phyloP scores from a whole-genome alignment of 2,113 vertebrate genomes.

The Crotalus viridis region DNA sequence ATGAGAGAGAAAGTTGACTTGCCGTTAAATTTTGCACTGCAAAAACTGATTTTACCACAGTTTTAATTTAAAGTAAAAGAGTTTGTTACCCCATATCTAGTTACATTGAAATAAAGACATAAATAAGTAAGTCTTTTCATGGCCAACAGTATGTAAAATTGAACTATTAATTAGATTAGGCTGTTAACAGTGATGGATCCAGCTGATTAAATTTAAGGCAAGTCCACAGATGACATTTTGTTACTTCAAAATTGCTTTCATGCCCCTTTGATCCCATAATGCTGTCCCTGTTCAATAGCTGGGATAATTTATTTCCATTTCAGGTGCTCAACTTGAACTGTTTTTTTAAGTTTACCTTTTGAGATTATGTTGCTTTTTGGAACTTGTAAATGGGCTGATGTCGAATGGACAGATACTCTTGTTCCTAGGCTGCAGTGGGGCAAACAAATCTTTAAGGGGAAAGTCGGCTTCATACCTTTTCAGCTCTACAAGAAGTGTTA shows the following conservation, averaged over 20 bases:
- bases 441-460: neutral
- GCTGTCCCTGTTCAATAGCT: neutral
- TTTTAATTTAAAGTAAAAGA: neutral
- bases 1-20: neutral
- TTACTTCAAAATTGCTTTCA: neutral
- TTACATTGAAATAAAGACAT: neutral
- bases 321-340: neutral
- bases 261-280: neutral
- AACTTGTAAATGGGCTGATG: neutral
- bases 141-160: neutral
- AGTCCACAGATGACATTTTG: neutral
- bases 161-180: neutral
- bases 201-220: neutral
- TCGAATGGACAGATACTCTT: neutral
- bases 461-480: neutral
- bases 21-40: neutral
- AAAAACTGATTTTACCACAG: too few relatives aligned
- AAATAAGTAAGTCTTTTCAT: neutral
- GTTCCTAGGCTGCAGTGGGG: neutral
- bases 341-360: neutral
- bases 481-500: neutral
- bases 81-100: neutral
- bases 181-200: neutral
- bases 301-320: neutral
- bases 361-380: neutral